Base-by-base conservation (phyloP, 1,140 invertebrate species). In the Steinernema khuongi region DNA sequence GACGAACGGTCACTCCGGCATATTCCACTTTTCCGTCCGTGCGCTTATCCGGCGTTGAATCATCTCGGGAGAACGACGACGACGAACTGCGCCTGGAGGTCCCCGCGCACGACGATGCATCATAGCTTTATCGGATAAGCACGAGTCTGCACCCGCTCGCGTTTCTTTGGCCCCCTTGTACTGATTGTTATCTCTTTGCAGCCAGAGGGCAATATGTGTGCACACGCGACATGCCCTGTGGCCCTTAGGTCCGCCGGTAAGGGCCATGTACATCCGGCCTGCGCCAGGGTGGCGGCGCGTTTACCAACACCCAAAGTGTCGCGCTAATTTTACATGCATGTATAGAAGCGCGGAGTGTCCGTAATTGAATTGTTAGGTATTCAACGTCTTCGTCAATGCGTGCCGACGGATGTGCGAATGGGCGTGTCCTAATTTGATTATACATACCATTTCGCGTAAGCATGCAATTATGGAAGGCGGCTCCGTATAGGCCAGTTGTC, bases 361-460 rank as follows among this genome's bases (percentile, higher is more conserved):
- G 50, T 60, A 60, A 60, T 60, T 60, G 50, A 60, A 60, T 60
- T 60, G 50, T 60, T 60, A 60, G 50, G 50, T 26, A 60, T 60
- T 60, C 11, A 26, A 60, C 50, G 50, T 60, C 22, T 60, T 60
- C 22, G 26, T 60, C 14, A 60, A 60, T 60, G 50, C 50, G 22
- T 60, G 11, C 26, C 50, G 50, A 11, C 50, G 19, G 50, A 60
- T 26, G 50, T 26, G 22, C 22, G 50, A 26, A 60, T 17, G 22
- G 22, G 50, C 50, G 50, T 11, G 50, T 7, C 22, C 50, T 60
- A 60, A 60, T 60, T 60, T 60, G 50, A 60, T 60, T 60, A 60
- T 60, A 60, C 50, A 11, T 60, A 60, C 50, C 7, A 26, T 60
- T 60, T 22, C 50, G 50, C 14, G 50, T 7, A 60, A 60, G 50